phyloP scores from a whole-genome alignment of 2,113 vertebrate genomes.

The Urocitellus parryii region DNA sequence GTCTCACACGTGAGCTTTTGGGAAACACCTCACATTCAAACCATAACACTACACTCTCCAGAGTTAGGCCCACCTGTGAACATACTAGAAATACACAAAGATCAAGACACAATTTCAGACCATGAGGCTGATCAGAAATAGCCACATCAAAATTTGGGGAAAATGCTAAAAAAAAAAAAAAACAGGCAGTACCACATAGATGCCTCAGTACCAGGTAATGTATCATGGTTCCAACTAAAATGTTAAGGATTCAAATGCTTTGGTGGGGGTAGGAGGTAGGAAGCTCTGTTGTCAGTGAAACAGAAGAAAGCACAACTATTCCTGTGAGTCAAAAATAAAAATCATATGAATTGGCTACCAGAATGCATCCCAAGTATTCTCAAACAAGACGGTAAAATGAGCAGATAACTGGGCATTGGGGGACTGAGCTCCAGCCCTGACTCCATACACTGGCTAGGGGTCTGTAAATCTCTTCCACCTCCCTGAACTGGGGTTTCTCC shows the following conservation, averaged over 20 bases:
- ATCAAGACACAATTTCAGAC: not conserved
- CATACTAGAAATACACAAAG: not conserved
- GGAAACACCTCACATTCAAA: too few relatives aligned
- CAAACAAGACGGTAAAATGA: not conserved
- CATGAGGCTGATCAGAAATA: not conserved
- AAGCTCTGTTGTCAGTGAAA: not conserved
- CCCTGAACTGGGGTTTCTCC: not conserved
- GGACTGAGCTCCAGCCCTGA: not conserved
- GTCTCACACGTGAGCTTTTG: too few relatives aligned
- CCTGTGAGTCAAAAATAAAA: not conserved
- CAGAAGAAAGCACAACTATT: slow-evolving; percentile 2
- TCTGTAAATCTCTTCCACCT: not conserved
- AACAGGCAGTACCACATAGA: not conserved
- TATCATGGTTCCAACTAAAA: not conserved
- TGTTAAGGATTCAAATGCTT: not conserved
- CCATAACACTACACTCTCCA: not conserved
- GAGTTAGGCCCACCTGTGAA: not conserved
- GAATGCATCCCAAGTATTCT: not conserved
- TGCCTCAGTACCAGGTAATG: not conserved
- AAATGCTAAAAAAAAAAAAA: not conserved
- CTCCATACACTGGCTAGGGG: accelerated
- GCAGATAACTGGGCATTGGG: not conserved
- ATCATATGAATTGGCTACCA: not conserved
- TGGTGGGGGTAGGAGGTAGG: not conserved
- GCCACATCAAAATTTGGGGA: not conserved